Base-by-base conservation (phyloP, 1,140 invertebrate species). In the Lerema accius region DNA sequence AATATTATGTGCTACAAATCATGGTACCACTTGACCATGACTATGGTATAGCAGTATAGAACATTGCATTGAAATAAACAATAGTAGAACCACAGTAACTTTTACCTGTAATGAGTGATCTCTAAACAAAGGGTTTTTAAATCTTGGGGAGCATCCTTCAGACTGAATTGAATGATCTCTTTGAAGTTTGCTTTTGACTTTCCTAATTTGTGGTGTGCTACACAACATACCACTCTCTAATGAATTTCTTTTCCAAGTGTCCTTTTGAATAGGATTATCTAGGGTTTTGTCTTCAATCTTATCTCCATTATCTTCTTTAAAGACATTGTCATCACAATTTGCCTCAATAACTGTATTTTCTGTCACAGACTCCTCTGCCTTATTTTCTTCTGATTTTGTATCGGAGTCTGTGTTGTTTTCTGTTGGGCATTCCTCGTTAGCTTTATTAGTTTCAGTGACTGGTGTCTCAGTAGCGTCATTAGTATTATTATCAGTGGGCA, bases 41-140 rank as follows among this genome's bases (percentile, higher is more conserved):
- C n/a, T n/a, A n/a, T n/a, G n/a, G n/a, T n/a, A n/a, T n/a, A n/a
- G n/a, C n/a, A n/a, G n/a, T n/a, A n/a, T n/a, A n/a, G n/a, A n/a
- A n/a, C n/a, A n/a, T n/a, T n/a, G n/a, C n/a, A n/a, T n/a, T n/a
- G n/a, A n/a, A n/a, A n/a, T n/a, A n/a, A n/a, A n/a, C n/a, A n/a
- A n/a, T n/a, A n/a, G n/a, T n/a, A n/a, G n/a, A n/a, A n/a, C n/a
- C n/a, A 32, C 1, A 43, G 40, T 39, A 15, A 62, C 6, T 11
- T 4, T 68, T 76, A 91, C 91, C 84, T 92, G 91, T 32, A 91
- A 66, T 15, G 91, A 92, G 43, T 89, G 87, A 72, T 92, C 91
- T 67, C 90, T 83, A 9, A 92, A 70, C 58, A 92, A 77, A 32
- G 89, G 84, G 77, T 91, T 89, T 69, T 88, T 89, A 64, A 87